A percentile compares a stretch with the other conserved stretches of the same genome.
Evolutionary conservation across 2,113 vertebrate species (phyloP).

Genomic region (Prionailurus viverrinus): DNA sequence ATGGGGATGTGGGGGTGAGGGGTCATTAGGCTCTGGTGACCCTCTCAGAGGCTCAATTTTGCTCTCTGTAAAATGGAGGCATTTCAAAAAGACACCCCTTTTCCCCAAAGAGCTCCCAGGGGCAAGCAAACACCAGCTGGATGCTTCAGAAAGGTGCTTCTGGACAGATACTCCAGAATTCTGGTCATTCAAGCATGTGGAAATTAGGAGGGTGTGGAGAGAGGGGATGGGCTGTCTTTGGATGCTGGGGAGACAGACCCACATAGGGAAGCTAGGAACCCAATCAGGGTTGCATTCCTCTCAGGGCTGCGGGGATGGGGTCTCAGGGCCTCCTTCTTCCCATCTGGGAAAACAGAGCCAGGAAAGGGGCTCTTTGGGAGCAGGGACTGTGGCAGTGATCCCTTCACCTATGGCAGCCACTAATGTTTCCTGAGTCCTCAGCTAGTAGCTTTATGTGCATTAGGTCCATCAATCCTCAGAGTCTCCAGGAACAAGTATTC

Average conservation of each 20-base stretch:
- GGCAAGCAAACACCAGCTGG: not conserved
- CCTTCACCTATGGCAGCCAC: not conserved
- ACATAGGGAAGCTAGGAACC: not conserved
- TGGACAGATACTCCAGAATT: not conserved
- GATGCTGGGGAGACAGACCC: not conserved
- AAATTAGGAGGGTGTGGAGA: too few relatives aligned
- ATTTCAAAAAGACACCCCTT: not conserved
- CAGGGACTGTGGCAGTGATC: not conserved
- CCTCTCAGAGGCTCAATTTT: conserved; percentile 57
- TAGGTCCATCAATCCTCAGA: not conserved
- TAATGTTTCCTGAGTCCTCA: not conserved
- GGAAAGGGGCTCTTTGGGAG: not conserved
- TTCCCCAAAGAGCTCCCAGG: not conserved
- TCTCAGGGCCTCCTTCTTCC: not conserved
- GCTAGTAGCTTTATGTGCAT: not conserved
- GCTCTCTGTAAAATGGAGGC: conserved; percentile 71
- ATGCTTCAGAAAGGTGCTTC: not conserved
- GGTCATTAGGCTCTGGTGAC: not conserved
- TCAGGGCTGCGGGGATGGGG: not conserved
- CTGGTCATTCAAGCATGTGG: not conserved
- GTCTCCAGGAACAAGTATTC: not conserved
- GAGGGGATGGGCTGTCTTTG: not conserved
- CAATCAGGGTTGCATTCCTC: not conserved
- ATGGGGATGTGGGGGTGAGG: not conserved
- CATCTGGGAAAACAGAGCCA: not conserved